Conservation (phyloP, 2,113 vertebrate species). For the Tragelaphus imberbis region DNA sequence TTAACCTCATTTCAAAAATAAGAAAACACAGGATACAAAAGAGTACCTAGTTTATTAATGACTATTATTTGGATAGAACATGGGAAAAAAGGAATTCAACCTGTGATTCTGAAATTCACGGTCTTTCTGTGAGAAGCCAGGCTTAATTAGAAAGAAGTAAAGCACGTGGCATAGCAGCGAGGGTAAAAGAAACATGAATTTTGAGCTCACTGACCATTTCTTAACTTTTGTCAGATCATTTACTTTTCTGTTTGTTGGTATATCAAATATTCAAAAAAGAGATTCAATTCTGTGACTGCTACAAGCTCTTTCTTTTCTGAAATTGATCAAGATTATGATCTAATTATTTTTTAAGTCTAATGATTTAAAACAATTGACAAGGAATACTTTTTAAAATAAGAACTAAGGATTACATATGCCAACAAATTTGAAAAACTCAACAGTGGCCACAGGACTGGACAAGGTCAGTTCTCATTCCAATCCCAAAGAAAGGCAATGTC, state of each 20-base stretch:
- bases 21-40: background rate
- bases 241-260: background rate
- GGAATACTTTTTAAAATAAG: background rate
- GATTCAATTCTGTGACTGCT: background rate
- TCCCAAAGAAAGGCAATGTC: too few species aligned
- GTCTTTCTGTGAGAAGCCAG: background rate
- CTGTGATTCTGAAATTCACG: background rate
- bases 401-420: too few species aligned
- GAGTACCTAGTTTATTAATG: background rate
- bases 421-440: too few species aligned
- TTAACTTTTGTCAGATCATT: background rate
- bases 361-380: background rate
- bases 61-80: background rate
- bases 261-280: background rate
- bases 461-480: too few species aligned
- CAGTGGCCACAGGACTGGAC: too few species aligned
- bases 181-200: background rate
- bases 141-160: background rate
- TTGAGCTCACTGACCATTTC: background rate
- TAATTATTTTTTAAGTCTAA: background rate
- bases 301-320: background rate
- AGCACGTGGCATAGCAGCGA: rapidly evolving
- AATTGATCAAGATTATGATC: background rate
- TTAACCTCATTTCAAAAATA: background rate
- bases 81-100: background rate